Percentiles rank a stretch among this genome's conserved stretches.
phyloP scores from a whole-genome alignment of 1,140 invertebrate species.

The Anoplophora glabripennis region DNA sequence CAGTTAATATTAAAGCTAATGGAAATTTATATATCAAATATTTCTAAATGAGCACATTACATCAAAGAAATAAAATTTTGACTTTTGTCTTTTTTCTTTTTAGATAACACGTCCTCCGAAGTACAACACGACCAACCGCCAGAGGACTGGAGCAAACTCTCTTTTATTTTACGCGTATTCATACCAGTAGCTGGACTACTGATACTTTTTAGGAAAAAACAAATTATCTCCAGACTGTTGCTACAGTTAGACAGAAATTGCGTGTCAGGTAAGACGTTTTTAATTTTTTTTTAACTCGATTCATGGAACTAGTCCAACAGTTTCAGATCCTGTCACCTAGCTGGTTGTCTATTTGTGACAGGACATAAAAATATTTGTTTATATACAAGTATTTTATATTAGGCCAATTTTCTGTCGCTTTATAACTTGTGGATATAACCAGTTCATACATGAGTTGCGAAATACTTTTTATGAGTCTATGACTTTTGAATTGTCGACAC shows the following conservation, averaged over 20 bases:
- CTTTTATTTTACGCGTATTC: constrained; percentile 29
- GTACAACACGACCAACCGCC: background rate
- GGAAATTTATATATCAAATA: background rate
- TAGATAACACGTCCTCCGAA: constrained; percentile 9
- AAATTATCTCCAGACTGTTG: constrained; percentile 27
- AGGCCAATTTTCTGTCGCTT: too few species aligned
- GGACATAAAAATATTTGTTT: background rate
- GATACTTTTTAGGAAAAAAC: constrained; percentile 25
- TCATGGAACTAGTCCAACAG: constrained; percentile 10
- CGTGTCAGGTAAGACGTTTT: constrained; percentile 32
- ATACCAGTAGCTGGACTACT: constrained; percentile 33
- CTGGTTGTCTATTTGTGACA: background rate
- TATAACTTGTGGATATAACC: too few species aligned
- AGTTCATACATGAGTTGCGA: too few species aligned
- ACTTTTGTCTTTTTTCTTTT: too few species aligned
- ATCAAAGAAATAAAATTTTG: too few species aligned
- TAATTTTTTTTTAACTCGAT: constrained; percentile 5
- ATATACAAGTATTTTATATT: too few species aligned
- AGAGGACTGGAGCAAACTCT: constrained; percentile 12
- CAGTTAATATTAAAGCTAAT: background rate
- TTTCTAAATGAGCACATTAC: background rate
- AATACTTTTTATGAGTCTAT: too few species aligned
- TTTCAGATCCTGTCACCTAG: background rate
- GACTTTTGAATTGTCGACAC: too few species aligned
- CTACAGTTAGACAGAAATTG: constrained; percentile 32